Base-by-base conservation (phyloP, 2,888 invertebrate species). In the Mesorhabditis belari region DNA sequence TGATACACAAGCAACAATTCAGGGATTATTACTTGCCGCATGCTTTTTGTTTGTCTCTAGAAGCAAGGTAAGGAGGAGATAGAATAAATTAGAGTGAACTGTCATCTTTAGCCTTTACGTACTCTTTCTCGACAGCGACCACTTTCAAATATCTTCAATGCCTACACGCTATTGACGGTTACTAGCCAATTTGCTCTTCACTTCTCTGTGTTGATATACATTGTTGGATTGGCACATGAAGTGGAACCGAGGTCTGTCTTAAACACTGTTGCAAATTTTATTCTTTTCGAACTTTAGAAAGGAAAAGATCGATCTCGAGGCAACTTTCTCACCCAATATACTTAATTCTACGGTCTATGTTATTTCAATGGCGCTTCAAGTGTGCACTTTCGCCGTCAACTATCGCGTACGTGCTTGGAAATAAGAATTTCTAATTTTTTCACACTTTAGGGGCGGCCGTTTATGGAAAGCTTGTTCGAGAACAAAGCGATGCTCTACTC, bases 291-390 rank as follows among this genome's bases (percentile, higher is more conserved):
- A n/a, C 73, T 80, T 29, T 63, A 77, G 79, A 56, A 65, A 63
- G 3, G 75, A 60, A 19, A 71, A 70, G 25, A 58, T 76, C 5
- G 77, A 81, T 64, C 66, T 81, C 49, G 80, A 81, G 60, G 73
- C 76, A 44, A 75, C 77, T 49, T 98, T 96, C 83, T 88, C 90
- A 75, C 92, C 96, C 5, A 93, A 90, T 81, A 86, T 99, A 64
- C 87, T 98, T 49, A 99, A 98, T 83, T 93, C 94, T 79, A 94
- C 95, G 0, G 95, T 99, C 17, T 99, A 98, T 82, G 90, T 99
- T 63, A 93, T 98, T 77, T 94, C 95, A 1, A 89, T 96, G 88
- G 89, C 94, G 19, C 85, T 99, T 65, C 98, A 99, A 85, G 89
- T 98, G 70, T 91, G 93, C 2, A 98, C 98, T 12, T 98, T 99